Evolutionary conservation across 2,797 vertebrate genomes (phyloP), one percentile per base, ranked within the genome.

Genomic region (Ctenosaura bakeri): DNA sequence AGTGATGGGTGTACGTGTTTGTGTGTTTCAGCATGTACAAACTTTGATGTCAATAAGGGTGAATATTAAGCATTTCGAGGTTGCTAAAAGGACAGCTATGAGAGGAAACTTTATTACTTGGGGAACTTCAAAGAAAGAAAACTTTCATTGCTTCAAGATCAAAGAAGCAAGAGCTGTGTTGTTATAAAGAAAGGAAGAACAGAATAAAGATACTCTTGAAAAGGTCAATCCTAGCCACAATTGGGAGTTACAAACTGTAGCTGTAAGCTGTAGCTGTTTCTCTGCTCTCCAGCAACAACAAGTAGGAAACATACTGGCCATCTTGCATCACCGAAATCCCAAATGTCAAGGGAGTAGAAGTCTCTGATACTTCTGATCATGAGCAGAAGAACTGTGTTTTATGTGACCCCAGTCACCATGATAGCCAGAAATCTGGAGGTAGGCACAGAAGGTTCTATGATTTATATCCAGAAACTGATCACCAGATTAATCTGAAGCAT

Each of bases 141-240:
- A 87, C 56, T 66, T 59, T 1, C 66, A 3, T 91, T 90, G 16
- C 59, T 29, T 0, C 0, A 74, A 0, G 0, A 38, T 91, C 66
- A 86, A 88, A 87, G 7, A 32, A 90, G 6, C 71, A 91, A 84
- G 10, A 78, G 1, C 66, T 84, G 16, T 1, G 1, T 29, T 82
- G 66, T 71, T 91, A 78, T 13, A 83, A 6, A 82, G 73, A 90
- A 89, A 91, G 6, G 0, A 87, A 89, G 88, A 46, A 81, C 3
- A 26, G 87, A 85, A 7, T 32, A 87, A 82, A 2, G 66, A 92
- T 73, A 0, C 0, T 64, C 29, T 77, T 82, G 2, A 38, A 86
- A 92, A 91, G 18, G n/a, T 52, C n/a, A 90, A 56, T 88, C 84
- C 20, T n/a, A 88, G 42, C 1, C 86, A 1, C 1, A 46, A 86